A percentile compares a stretch with the other conserved stretches of the same genome.
Evolutionary conservation across 2,797 vertebrate species (phyloP).

Genomic region (Mormyrus hasselquistii): DNA sequence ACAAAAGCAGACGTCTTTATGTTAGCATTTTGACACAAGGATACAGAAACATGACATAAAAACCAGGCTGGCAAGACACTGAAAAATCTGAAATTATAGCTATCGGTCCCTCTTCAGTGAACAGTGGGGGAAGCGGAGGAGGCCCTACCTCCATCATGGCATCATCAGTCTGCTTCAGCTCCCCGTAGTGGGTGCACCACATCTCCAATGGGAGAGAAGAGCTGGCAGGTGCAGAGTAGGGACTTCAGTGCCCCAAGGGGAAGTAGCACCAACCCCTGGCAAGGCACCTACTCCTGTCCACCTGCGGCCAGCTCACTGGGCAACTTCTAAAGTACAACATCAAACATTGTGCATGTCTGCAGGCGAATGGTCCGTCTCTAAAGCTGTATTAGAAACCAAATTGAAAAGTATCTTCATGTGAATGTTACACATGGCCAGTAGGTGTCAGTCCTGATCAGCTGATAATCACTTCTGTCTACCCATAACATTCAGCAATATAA

Average conservation of each 20-base stretch:
- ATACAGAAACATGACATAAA: slow-evolving; percentile 12
- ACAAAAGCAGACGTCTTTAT: slow-evolving; percentile 66
- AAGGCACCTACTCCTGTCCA: neutral
- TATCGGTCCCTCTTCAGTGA: neutral
- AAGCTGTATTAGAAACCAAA: neutral
- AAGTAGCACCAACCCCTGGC: neutral
- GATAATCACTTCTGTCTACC: neutral
- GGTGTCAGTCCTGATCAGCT: slow-evolving; percentile 6
- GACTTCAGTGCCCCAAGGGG: neutral
- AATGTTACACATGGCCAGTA: neutral
- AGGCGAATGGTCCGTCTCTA: neutral
- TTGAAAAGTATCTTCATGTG: neutral
- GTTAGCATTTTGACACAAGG: slow-evolving; percentile 41
- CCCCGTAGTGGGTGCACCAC: slow-evolving; percentile 90
- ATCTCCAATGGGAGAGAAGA: slow-evolving; percentile 86
- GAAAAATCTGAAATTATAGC: neutral
- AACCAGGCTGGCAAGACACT: neutral
- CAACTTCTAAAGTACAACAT: neutral
- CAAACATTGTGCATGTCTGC: neutral
- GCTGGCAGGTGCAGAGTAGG: slow-evolving; percentile 48
- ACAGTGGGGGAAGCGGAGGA: neutral
- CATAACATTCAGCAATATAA: neutral
- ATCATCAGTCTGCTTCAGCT: slow-evolving; percentile 85
- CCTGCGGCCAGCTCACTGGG: neutral
- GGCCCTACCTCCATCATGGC: slow-evolving; percentile 77